Evolutionary conservation across 1,140 invertebrate genomes (phyloP), one percentile per base, ranked within the genome.

Genomic region (Calosoma granatense): DNA sequence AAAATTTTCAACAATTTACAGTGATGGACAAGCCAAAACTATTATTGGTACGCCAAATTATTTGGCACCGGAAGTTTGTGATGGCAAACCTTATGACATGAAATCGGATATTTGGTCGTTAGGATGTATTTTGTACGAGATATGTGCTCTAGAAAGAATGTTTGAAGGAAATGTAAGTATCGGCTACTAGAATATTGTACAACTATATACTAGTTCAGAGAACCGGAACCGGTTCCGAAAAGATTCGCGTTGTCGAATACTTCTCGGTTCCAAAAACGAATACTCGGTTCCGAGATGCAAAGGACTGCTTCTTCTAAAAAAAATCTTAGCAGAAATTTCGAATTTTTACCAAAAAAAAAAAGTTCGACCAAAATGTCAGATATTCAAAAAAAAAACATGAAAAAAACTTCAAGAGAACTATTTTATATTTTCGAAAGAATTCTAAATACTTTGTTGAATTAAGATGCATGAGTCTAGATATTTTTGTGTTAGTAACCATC

Each of bases 21-120:
- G 75, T 61, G 74, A 75, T 51, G 73, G 75, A 56, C 77, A 77
- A 64, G 75, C 78, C 2, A 73, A 72, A 3, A 79, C 78, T 6
- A 66, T 79, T 20, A 87, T 90, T 56, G 90, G 91, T 39, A 92
- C 91, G 30, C 87, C 86, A 53, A 86, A 85, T 70, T 94, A 93
- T 72, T 81, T 92, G 68, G 88, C 90, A 11, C 92, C 91, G 26
- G 92, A 94, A 75, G 71, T 93, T 41, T 86, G 91, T 63, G 80
- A 84, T 70, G 83, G 84, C 30, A 78, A 83, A 66, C 76, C 80
- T 21, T 91, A 89, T 61, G 81, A 86, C 67, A 77, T 77, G 3
- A 87, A 87, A 73, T 85, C 82, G 61, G 91, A 94, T 67, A 82
- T 93, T 59, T 94, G 90, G 91, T 85, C 88, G 15, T 74, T 91